Base-by-base conservation (phyloP, 2,797 vertebrate species). In the Diplodus sargus region DNA sequence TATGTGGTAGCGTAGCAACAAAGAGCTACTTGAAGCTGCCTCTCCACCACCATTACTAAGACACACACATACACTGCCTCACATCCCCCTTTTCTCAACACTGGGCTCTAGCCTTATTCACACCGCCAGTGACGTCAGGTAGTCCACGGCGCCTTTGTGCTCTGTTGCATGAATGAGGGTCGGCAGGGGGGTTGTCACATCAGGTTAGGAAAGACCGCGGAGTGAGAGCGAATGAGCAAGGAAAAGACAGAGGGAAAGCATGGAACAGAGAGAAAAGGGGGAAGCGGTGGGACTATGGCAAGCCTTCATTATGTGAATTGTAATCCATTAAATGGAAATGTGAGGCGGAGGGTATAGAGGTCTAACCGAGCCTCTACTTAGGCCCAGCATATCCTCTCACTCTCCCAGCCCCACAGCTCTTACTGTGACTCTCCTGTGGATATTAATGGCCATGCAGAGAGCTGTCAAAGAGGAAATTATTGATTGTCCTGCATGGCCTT, bases 391-490 rank as follows among this genome's bases (percentile, higher is more conserved):
- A 54, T 52, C 43, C 51, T 72, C 62, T 63, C 51, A 4, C 7
- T 25, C 51, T n/a, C 60, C 43, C 15, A 20, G 39, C 69, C 53
- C 62, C 48, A 57, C 30, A 68, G 74, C 76, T 61, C 70, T 77
- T 6, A 12, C 71, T 58, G 52, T 20, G 23, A 65, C 61, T 68
- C 67, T 76, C 54, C 69, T 65, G 71, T 83, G 67, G 74, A 79
- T 77, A 71, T 87, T 72, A 87, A 87, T 75, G 74, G 61, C 25
- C 69, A 74, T 54, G 70, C 57, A 66, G 68, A 85, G 85, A 78
- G 76, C 82, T 81, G 87, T 89, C 84, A 83, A 74, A 86, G 79
- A 84, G 88, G 70, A 87, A 89, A 84, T 82, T 85, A 91, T 91
- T 23, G 82, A 91, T 90, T 69, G 83, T 57, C 79, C 81, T 81